Percentiles rank a stretch among this genome's conserved stretches.
Evolutionary conservation across 2,797 vertebrate genomes (phyloP).

Genomic region (Falco novaeseelandiae): DNA sequence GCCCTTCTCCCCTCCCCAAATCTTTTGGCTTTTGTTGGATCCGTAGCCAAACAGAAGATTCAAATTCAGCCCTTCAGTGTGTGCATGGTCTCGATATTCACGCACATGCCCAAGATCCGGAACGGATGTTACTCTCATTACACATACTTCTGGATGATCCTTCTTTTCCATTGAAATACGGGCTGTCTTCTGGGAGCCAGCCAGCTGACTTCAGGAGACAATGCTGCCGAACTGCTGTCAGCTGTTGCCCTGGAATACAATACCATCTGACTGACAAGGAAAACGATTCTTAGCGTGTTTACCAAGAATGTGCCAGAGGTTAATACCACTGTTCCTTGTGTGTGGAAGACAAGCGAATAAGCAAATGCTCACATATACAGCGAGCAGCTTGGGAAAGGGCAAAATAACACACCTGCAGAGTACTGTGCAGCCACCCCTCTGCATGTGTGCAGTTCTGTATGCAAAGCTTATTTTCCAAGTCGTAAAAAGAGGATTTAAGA

Average conservation of each 20-base stretch:
- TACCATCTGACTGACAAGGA: neutral
- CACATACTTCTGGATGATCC: neutral
- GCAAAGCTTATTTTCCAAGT: neutral
- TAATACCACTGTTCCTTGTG: neutral
- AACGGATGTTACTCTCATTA: neutral
- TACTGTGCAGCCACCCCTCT: neutral
- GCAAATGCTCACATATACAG: neutral
- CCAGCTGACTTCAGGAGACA: conserved; percentile 15
- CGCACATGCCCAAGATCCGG: neutral
- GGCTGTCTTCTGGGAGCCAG: neutral
- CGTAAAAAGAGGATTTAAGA: neutral
- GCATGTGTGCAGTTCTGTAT: neutral
- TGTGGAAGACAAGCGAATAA: neutral
- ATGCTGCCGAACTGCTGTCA: neutral
- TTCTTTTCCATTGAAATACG: neutral
- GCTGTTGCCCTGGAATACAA: neutral
- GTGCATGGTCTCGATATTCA: neutral
- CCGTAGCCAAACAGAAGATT: neutral
- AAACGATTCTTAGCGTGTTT: neutral
- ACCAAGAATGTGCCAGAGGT: neutral
- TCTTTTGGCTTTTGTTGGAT: neutral
- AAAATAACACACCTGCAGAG: neutral
- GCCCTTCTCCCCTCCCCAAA: neutral
- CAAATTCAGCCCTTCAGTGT: neutral
- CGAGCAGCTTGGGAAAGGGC: neutral